Evolutionary conservation across 2,888 invertebrate genomes (phyloP).

Genomic region (Myathropa florea): DNA sequence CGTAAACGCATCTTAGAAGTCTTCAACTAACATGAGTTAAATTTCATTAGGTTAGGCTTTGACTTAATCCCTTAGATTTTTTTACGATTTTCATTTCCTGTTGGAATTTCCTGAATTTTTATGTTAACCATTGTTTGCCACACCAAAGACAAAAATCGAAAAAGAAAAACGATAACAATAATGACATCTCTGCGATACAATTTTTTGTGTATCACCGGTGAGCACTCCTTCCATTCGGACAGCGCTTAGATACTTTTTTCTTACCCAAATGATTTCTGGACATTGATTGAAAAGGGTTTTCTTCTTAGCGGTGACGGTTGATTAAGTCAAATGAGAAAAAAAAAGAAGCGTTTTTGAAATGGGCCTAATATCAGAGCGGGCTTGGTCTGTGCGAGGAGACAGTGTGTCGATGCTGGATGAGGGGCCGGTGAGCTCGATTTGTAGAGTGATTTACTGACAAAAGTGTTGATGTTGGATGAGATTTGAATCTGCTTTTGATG

Average conservation of each 20-base stretch:
- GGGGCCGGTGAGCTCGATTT: not conserved
- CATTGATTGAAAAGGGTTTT: slow-evolving; percentile 68
- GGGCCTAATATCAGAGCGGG: not conserved
- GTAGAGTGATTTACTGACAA: not conserved
- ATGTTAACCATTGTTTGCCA: slow-evolving; percentile 8
- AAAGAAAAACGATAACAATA: not conserved
- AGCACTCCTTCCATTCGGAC: slow-evolving; percentile 32
- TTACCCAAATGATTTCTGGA: slow-evolving; percentile 56
- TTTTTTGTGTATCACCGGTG: not conserved
- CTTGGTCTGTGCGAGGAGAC: not conserved
- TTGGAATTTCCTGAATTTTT: slow-evolving; percentile 15
- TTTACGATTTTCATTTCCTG: slow-evolving; percentile 15
- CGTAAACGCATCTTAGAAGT: not conserved
- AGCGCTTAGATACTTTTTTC: slow-evolving; percentile 18
- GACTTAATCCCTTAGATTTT: not conserved
- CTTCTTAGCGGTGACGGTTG: slow-evolving; percentile 43
- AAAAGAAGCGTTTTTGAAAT: slow-evolving; percentile 27
- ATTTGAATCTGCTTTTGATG: not conserved
- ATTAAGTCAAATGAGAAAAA: slow-evolving; percentile 50
- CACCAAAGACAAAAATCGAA: not conserved
- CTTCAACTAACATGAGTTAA: not conserved
- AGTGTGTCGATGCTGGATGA: not conserved
- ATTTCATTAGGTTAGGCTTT: not conserved
- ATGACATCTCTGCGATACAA: not conserved
- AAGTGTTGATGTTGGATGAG: not conserved